Conservation (phyloP, 2,888 invertebrate species). For the Microplitis deprimator region DNA sequence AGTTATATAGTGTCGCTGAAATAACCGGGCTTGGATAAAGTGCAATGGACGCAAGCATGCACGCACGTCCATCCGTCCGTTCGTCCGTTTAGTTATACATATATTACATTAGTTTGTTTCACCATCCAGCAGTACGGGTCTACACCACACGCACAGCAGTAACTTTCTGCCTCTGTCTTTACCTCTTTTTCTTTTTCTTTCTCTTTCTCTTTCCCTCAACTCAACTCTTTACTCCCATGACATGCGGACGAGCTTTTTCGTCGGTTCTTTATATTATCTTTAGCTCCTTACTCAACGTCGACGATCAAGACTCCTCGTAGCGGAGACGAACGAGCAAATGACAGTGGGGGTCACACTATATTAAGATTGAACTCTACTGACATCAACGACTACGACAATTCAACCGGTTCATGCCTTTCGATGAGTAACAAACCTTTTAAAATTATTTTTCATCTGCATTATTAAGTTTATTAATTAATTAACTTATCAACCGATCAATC, state of each 20-base stretch:
- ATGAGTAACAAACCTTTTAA: slow-evolving; percentile 8
- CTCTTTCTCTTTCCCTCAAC: slow-evolving; percentile 15
- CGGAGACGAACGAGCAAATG: slow-evolving; percentile 51
- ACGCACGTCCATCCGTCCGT: slow-evolving; percentile 26
- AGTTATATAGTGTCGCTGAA: slow-evolving; percentile 57
- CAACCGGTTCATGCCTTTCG: slow-evolving; percentile 17
- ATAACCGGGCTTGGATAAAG: slow-evolving; percentile 60
- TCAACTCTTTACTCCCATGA: neutral
- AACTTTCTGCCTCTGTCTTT: neutral
- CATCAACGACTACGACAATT: slow-evolving; percentile 57
- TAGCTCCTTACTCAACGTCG: neutral
- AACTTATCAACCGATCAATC: too few relatives aligned
- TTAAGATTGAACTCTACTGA: slow-evolving; percentile 72
- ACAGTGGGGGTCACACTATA: slow-evolving; percentile 71
- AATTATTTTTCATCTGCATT: neutral
- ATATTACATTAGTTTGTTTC: neutral
- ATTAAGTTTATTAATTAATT: too few relatives aligned
- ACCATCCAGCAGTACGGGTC: slow-evolving; percentile 22
- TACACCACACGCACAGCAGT: slow-evolving; percentile 15
- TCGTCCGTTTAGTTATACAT: slow-evolving; percentile 13
- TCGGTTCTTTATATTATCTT: slow-evolving; percentile 23
- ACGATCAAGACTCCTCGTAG: neutral
- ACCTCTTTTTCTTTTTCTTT: slow-evolving; percentile 18
- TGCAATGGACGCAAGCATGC: slow-evolving; percentile 60
- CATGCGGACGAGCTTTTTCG: slow-evolving; percentile 17